Evolutionary conservation across 1,140 invertebrate species (phyloP).

Genomic region (Halesus radiatus): DNA sequence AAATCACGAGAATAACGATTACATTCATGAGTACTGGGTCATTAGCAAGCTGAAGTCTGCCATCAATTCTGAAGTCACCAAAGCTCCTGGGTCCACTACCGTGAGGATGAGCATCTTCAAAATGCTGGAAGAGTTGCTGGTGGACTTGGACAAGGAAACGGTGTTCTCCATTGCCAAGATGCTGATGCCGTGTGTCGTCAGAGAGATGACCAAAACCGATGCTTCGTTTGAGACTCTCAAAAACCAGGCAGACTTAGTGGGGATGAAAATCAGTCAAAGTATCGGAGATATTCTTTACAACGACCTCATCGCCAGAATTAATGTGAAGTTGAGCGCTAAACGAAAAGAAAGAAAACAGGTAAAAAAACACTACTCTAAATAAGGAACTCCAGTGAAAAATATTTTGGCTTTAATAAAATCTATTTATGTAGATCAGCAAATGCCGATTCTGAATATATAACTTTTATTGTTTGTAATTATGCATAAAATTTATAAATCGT

Average conservation of each 20-base stretch:
- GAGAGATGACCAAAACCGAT: slow-evolving; percentile 73
- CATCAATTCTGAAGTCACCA: slow-evolving; percentile 73
- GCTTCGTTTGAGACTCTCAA: slow-evolving; percentile 68
- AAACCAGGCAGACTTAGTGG: slow-evolving; percentile 75
- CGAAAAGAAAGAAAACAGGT: slow-evolving; percentile 74
- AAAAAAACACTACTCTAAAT: slow-evolving; percentile 54
- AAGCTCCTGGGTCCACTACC: slow-evolving; percentile 65
- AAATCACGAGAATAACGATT: slow-evolving; percentile 53
- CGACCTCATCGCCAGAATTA: slow-evolving; percentile 69
- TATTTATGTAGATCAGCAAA: too few species aligned
- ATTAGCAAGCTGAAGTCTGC: slow-evolving; percentile 72
- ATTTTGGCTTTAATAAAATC: too few species aligned
- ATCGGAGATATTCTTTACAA: slow-evolving; percentile 75
- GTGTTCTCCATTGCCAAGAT: slow-evolving; percentile 70
- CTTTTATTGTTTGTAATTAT: too few species aligned
- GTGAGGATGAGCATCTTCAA: slow-evolving; percentile 76
- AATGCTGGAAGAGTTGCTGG: slow-evolving; percentile 75
- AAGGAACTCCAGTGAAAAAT: too few species aligned
- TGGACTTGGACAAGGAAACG: slow-evolving; percentile 69
- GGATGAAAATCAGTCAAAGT: slow-evolving; percentile 74
- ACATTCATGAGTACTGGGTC: slow-evolving; percentile 71
- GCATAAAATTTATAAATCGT: too few species aligned
- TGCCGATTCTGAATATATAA: too few species aligned
- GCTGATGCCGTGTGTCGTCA: slow-evolving; percentile 75
- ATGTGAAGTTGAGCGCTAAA: slow-evolving; percentile 71